Evolutionary conservation across 2,888 invertebrate genomes (phyloP).

Genomic region (Andrena bicolor): DNA sequence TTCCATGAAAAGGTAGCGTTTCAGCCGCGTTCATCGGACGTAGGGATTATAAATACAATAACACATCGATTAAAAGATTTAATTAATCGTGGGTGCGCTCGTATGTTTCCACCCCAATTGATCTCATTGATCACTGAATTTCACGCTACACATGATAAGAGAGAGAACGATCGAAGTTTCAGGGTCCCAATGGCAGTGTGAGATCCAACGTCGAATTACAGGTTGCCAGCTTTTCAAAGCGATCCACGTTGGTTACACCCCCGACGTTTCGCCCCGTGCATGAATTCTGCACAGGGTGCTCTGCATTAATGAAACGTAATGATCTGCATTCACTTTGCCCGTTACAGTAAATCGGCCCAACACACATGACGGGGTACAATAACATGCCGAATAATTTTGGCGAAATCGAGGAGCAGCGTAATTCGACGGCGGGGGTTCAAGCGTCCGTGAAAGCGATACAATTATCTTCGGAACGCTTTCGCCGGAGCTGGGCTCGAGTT

Average conservation of each 20-base stretch:
- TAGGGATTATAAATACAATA: background rate
- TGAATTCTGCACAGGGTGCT: conserved; percentile 63
- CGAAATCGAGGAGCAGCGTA: conserved; percentile 49
- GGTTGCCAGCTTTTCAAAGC: conserved; percentile 4
- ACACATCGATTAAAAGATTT: background rate
- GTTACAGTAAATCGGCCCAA: conserved; percentile 51
- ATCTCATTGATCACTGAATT: conserved; percentile 8
- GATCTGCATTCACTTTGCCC: conserved; percentile 61
- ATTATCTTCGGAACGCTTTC: background rate
- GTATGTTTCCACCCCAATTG: conserved; percentile 32
- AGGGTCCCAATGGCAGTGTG: conserved; percentile 29
- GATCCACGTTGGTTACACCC: conserved; percentile 15
- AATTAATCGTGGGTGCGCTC: background rate
- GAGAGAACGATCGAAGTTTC: conserved; percentile 41
- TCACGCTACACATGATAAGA: conserved; percentile 4
- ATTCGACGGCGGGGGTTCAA: conserved; percentile 50
- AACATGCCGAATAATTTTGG: conserved; percentile 67
- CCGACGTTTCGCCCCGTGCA: conserved; percentile 53
- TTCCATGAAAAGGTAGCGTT: background rate
- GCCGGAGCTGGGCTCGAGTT: background rate
- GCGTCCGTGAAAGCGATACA: conserved; percentile 61
- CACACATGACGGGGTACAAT: conserved; percentile 53
- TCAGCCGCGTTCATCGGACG: background rate
- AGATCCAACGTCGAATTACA: conserved; percentile 49
- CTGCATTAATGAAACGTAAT: conserved; percentile 68